These are phyloP conservation scores for Coregonus sp. DNA, from an alignment of 2,797 vertebrate genomes.

Conservation along the genomic window DNA sequence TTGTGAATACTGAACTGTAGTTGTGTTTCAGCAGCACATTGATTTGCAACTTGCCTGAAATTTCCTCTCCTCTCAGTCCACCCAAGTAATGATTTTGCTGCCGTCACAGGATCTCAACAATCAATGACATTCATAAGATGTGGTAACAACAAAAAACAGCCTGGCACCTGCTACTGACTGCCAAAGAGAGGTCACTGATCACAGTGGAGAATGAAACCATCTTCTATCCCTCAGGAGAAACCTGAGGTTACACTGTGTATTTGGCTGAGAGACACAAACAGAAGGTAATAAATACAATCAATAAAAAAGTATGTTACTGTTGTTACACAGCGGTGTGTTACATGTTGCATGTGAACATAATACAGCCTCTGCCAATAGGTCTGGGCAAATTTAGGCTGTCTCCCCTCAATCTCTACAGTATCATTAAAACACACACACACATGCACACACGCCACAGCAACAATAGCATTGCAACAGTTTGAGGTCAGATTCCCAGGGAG, in stretches of 20 bases:
- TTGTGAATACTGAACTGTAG: neutral
- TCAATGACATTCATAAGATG: neutral
- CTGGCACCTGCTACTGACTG: neutral
- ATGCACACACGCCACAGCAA: neutral
- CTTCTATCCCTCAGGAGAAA: neutral
- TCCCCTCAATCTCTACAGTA: neutral
- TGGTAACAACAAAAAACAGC: neutral
- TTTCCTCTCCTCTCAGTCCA: neutral
- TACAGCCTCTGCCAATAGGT: neutral
- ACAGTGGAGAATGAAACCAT: neutral
- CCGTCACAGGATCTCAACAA: neutral
- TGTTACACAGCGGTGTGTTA: neutral
- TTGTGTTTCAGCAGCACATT: neutral
- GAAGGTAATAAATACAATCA: neutral
- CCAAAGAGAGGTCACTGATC: neutral
- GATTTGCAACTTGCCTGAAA: neutral
- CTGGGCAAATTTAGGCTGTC: neutral
- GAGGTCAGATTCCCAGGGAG: neutral
- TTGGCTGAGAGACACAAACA: neutral
- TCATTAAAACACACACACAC: neutral
- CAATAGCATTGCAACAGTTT: neutral
- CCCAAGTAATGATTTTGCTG: neutral
- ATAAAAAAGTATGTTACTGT: neutral
- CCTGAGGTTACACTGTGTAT: neutral
- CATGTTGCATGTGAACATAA: neutral